phyloP scores from a whole-genome alignment of 2,113 vertebrate species.

The Bambusicola thoracicus region DNA sequence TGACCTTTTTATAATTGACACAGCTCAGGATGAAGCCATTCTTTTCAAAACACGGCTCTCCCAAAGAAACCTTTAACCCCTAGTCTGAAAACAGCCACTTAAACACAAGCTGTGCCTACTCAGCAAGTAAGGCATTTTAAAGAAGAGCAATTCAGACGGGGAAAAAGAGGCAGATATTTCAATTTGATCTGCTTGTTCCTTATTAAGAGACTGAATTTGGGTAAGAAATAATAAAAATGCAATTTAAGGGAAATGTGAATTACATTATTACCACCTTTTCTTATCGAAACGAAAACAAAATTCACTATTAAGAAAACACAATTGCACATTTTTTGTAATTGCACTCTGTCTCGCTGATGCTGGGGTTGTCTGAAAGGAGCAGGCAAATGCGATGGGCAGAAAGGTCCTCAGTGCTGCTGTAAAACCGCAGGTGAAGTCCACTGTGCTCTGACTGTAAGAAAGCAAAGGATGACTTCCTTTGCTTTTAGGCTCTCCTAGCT shows the following conservation, averaged over 20 bases:
- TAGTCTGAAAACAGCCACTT: constrained; percentile 52
- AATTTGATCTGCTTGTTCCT: constrained; percentile 30
- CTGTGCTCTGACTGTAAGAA: neutral
- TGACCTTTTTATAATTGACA: constrained; percentile 77
- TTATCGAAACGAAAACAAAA: constrained; percentile 38
- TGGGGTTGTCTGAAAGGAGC: neutral
- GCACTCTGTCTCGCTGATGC: neutral
- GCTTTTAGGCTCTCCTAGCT: neutral
- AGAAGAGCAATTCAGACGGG: constrained; percentile 5
- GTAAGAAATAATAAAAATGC: constrained; percentile 33
- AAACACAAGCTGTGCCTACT: constrained; percentile 60
- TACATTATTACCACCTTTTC: constrained; percentile 22
- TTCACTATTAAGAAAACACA: constrained; percentile 29
- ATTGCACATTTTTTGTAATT: constrained; percentile 34
- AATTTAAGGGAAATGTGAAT: constrained; percentile 36
- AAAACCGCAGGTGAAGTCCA: neutral
- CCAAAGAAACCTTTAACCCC: constrained; percentile 70
- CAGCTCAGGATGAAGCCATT: constrained; percentile 67
- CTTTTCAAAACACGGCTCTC: constrained; percentile 61
- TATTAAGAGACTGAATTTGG: constrained; percentile 37
- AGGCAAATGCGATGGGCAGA: neutral
- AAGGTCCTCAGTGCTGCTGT: neutral
- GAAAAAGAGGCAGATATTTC: neutral
- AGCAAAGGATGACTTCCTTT: neutral
- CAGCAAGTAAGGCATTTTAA: constrained; percentile 59